These are phyloP conservation scores for Squalus acanthias DNA, from an alignment of 2,797 vertebrate species.

Conservation along the genomic window DNA sequence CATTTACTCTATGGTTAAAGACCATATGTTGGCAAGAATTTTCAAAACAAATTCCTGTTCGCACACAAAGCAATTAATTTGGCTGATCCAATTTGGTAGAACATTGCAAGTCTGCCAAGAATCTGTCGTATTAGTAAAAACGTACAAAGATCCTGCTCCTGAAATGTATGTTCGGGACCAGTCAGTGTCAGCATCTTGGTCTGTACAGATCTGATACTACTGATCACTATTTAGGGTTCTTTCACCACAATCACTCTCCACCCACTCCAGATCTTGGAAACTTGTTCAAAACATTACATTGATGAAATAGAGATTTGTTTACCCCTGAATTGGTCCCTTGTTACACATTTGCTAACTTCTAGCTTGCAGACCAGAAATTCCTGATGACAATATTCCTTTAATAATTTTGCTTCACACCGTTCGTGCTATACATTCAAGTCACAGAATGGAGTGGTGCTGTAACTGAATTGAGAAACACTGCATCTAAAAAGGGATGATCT, in stretches of 20 bases:
- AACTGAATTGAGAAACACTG: background rate
- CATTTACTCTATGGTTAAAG: background rate
- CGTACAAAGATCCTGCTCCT: background rate
- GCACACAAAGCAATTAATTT: background rate
- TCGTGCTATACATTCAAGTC: background rate
- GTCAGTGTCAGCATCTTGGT: no score
- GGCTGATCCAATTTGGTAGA: background rate
- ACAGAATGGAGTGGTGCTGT: background rate
- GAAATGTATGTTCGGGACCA: background rate
- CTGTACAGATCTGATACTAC: no score
- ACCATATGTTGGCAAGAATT: background rate
- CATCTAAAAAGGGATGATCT: background rate
- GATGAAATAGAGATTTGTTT: background rate
- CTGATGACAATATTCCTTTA: background rate
- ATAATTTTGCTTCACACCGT: background rate
- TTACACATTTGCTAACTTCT: background rate
- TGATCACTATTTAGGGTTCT: no score
- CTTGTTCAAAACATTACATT: no score
- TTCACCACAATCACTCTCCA: no score
- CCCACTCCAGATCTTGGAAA: no score
- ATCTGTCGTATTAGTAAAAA: background rate
- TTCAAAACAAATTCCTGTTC: background rate
- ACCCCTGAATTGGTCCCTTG: background rate
- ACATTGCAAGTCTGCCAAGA: background rate
- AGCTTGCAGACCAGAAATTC: background rate